A percentile compares a stretch with the other conserved stretches of the same genome.
phyloP scores from a whole-genome alignment of 92 coral and sea anemone genomes.

The Ricordea florida region DNA sequence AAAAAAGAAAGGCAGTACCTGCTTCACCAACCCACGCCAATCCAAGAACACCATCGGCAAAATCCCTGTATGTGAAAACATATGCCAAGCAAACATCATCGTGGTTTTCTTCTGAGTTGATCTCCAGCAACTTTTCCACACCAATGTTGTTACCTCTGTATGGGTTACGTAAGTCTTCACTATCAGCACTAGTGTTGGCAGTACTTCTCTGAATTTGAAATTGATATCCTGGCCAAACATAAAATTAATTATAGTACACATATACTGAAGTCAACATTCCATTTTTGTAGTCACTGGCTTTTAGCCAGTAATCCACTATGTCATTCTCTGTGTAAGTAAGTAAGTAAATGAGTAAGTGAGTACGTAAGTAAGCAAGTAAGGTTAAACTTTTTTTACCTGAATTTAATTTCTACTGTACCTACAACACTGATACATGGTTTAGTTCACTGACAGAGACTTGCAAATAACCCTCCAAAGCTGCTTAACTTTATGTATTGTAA shows the following conservation, averaged over 20 bases:
- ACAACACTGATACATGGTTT: too few relatives aligned
- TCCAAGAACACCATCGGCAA: slow-evolving; percentile 96
- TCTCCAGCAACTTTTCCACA: slow-evolving; percentile 89
- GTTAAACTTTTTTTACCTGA: too few relatives aligned
- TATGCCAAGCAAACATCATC: slow-evolving; percentile 75
- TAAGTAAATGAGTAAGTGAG: too few relatives aligned
- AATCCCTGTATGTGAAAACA: slow-evolving; percentile 92
- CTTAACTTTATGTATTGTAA: too few relatives aligned
- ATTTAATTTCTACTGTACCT: too few relatives aligned
- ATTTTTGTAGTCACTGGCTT: too few relatives aligned
- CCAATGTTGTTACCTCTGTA: slow-evolving; percentile 76
- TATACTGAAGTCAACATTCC: too few relatives aligned
- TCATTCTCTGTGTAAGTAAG: too few relatives aligned
- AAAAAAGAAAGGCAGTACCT: neutral
- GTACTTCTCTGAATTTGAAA: slow-evolving; percentile 82
- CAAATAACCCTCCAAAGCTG: too few relatives aligned
- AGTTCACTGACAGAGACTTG: too few relatives aligned
- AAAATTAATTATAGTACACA: neutral
- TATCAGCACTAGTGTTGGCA: slow-evolving; percentile 71
- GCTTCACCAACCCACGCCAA: slow-evolving; percentile 98
- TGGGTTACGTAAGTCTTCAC: slow-evolving; percentile 13
- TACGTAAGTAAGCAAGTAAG: too few relatives aligned
- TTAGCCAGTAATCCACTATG: too few relatives aligned
- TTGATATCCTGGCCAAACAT: slow-evolving; percentile 60
- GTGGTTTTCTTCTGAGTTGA: slow-evolving; percentile 73